Evolutionary conservation across 1,140 invertebrate genomes (phyloP), one percentile per base, ranked within the genome.

Genomic region (Orius insidiosus): DNA sequence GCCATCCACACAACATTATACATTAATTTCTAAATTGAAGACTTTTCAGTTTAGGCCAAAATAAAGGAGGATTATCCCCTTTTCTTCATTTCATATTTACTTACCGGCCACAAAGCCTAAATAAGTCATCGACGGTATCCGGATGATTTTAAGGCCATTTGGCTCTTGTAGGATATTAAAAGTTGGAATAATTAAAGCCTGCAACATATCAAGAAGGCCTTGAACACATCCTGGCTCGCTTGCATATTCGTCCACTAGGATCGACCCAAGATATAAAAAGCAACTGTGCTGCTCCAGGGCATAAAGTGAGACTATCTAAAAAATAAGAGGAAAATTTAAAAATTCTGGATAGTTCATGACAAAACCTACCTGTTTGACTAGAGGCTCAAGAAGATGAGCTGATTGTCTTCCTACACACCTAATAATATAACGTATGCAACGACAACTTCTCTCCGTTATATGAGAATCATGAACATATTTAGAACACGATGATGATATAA

Each of bases 61-160:
- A n/a, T n/a, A n/a, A n/a, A n/a, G n/a, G n/a, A n/a, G n/a, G n/a
- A n/a, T n/a, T n/a, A n/a, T n/a, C n/a, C n/a, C n/a, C n/a, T n/a
- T n/a, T n/a, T n/a, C n/a, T n/a, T n/a, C n/a, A n/a, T n/a, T n/a
- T n/a, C n/a, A n/a, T n/a, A n/a, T n/a, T n/a, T n/a, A n/a, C n/a
- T 54, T 61, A 79, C 71, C 78, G 71, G 45, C 78, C 71, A 59
- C 84, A 88, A 15, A 96, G 69, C 38, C 93, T 68, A 61, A 96
- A 98, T 46, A 97, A 76, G 61, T 98, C 95, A 61, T 98, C 95
- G 1, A 98, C 88, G 0, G 92, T 98, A 55, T 98, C 94, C 0
- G 95, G 93, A 70, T 97, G 82, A 62, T 94, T 81, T 78, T 70
- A 6, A 97, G 64, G 1, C 85, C 85, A 51, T 76, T 71, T 45